A percentile compares a stretch with the other conserved stretches of the same genome.
Evolutionary conservation across 2,113 vertebrate species (phyloP).

Genomic region (Oophaga pumilio): DNA sequence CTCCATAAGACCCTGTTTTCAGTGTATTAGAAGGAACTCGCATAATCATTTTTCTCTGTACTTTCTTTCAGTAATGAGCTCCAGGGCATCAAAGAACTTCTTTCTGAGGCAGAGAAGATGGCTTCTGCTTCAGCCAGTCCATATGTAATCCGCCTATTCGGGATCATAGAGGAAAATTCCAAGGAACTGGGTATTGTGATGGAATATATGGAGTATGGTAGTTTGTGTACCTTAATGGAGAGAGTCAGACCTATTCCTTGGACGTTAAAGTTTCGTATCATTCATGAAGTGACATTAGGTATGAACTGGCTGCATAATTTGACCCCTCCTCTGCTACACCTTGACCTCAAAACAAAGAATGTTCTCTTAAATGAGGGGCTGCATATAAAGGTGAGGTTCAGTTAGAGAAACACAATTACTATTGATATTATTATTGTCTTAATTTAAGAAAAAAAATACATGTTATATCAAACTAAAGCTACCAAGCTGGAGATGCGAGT

Average conservation of each 20-base stretch:
- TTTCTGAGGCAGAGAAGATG: slow-evolving; percentile 63
- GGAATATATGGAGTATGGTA: slow-evolving; percentile 79
- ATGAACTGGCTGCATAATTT: slow-evolving; percentile 81
- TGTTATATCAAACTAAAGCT: neutral
- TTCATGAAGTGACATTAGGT: slow-evolving; percentile 75
- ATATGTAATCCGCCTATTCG: slow-evolving; percentile 59
- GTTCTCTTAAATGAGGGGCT: slow-evolving; percentile 63
- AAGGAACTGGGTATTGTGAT: slow-evolving; percentile 69
- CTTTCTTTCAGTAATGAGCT: slow-evolving; percentile 5
- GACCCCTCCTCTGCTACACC: slow-evolving; percentile 60
- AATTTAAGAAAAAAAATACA: neutral
- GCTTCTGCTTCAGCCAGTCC: slow-evolving; percentile 27
- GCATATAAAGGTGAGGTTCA: slow-evolving; percentile 62
- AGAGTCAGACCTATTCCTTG: slow-evolving; percentile 63
- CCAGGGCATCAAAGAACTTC: slow-evolving; percentile 27
- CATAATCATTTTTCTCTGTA: neutral
- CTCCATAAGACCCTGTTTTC: too few species aligned
- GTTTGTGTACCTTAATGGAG: slow-evolving; percentile 62
- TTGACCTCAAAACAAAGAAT: slow-evolving; percentile 66
- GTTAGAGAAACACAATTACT: neutral
- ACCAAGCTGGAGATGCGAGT: too few species aligned
- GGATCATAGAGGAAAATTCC: slow-evolving; percentile 43
- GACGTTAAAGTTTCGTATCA: slow-evolving; percentile 71
- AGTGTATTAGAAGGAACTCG: neutral
- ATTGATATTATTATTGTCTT: neutral